A percentile compares a stretch with the other conserved stretches of the same genome.
phyloP scores from a whole-genome alignment of 2,113 vertebrate species.

The Piaya cayana region DNA sequence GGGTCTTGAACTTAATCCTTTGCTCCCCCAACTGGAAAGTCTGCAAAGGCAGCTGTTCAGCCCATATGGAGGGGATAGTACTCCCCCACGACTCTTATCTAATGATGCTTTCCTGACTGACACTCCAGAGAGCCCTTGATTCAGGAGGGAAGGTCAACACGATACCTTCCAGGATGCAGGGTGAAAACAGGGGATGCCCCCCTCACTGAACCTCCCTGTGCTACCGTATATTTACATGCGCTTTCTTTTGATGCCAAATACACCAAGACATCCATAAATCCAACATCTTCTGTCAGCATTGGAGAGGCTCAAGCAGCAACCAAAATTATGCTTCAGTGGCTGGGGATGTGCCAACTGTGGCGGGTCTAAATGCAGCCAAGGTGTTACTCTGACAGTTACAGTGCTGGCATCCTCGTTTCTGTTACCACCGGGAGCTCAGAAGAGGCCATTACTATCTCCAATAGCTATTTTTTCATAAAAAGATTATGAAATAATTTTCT shows the following conservation, averaged over 20 bases:
- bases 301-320: not conserved
- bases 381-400: not conserved
- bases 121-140: slow-evolving; percentile 19
- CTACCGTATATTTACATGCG: not conserved
- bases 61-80: slow-evolving; percentile 36
- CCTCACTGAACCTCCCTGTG: not conserved
- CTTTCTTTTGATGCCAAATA: not conserved
- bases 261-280: not conserved
- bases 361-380: not conserved
- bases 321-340: not conserved
- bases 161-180: not conserved
- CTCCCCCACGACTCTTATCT: not conserved
- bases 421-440: not conserved
- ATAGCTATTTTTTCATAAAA: not conserved
- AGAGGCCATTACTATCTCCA: not conserved
- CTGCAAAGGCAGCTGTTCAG: slow-evolving; percentile 59
- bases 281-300: not conserved
- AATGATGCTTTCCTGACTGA: slow-evolving; percentile 22
- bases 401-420: not conserved
- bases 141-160: slow-evolving; percentile 28
- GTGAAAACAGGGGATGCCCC: not conserved
- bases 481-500: not conserved
- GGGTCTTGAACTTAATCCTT: slow-evolving; percentile 54
- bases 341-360: not conserved
- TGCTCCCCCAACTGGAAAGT: not conserved